These are phyloP conservation scores for Aurelia aurita complex sp. Pacific DNA, from an alignment of 30 jellyfish, hydroid and myxozoan genomes.

Conservation along the genomic window DNA sequence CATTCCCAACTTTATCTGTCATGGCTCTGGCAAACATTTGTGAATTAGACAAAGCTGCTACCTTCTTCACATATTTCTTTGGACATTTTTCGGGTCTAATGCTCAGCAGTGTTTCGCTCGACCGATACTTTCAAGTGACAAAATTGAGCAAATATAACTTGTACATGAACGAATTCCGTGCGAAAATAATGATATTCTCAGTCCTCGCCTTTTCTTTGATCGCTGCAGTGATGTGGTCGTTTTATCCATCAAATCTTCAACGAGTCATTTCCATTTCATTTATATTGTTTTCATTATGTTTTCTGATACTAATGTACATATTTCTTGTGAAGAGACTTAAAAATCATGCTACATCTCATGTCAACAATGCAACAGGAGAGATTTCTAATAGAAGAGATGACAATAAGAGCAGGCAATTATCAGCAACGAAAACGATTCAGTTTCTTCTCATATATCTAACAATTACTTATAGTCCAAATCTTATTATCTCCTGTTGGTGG, in stretches of 20 bases:
- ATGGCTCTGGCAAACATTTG: slow-evolving; percentile 1
- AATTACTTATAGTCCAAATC: slow-evolving; percentile 33
- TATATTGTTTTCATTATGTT: background rate
- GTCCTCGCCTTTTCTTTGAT: slow-evolving; percentile 21
- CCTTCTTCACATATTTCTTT: slow-evolving; percentile 11
- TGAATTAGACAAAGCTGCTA: slow-evolving; percentile 4
- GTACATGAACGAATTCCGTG: slow-evolving; percentile 41
- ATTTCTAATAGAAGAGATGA: background rate
- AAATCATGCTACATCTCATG: slow-evolving; percentile 1
- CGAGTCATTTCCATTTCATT: background rate
- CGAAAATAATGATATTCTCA: slow-evolving; percentile 14
- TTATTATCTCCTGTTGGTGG: slow-evolving; percentile 20
- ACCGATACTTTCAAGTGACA: background rate
- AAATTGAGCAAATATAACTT: slow-evolving; percentile 33
- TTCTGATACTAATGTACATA: background rate
- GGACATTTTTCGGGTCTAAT: slow-evolving; percentile 43
- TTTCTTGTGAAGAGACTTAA: background rate
- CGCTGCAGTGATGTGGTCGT: background rate
- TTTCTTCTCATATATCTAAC: background rate
- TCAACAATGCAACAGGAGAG: background rate
- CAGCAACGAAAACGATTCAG: slow-evolving; percentile 58
- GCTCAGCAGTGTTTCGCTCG: slow-evolving; percentile 20
- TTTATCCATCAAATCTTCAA: background rate
- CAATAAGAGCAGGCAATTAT: slow-evolving; percentile 34
- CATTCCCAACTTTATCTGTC: slow-evolving; percentile 8